Evolutionary conservation across 2,797 vertebrate species (phyloP), one percentile per base, ranked within the genome.

Genomic region (Distichodus sexfasciatus): DNA sequence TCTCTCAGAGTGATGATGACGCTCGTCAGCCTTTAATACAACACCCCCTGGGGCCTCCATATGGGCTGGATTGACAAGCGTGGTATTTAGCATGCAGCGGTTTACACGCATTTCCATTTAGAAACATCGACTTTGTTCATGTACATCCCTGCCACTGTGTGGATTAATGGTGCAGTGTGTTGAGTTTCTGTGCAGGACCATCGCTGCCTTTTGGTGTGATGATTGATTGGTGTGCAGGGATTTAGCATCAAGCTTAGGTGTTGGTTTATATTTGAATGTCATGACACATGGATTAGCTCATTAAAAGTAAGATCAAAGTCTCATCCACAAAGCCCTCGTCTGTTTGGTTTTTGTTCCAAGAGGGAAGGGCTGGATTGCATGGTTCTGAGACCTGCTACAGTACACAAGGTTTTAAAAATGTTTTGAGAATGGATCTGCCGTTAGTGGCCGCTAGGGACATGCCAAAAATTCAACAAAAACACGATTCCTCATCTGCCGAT

Each of bases 271-370:
- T 6, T 33, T 31, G 15, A 17, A 31, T 15, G 10, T 17, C 26
- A 46, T 36, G 14, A 41, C 46, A 3, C 9, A 17, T 46, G 40
- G 24, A 4, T 43, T 54, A n/a, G 23, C 14, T 31, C 8, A 31
- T 53, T 65, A 26, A 29, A 63, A 33, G 28, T 41, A n/a, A 36
- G 26, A 48, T 44, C 28, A 58, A 58, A 58, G 35, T 4, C 3
- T 3, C 17, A 1, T n/a, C n/a, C 21, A 15, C 40, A 17, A 19
- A 48, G 44, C 5, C 28, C 62, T 60, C 36, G 38, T 54, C 36
- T 40, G 46, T 66, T 66, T 44, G 1, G 23, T 6, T 64, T 38
- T 69, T 58, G 43, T 24, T 51, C 67, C 14, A 12, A 47, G 28
- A 29, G 19, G 24, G 1, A 62, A 62, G 23, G 26, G 28, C 35